phyloP scores from a whole-genome alignment of 2,888 invertebrate genomes.

The Chloroclystis v-ata region DNA sequence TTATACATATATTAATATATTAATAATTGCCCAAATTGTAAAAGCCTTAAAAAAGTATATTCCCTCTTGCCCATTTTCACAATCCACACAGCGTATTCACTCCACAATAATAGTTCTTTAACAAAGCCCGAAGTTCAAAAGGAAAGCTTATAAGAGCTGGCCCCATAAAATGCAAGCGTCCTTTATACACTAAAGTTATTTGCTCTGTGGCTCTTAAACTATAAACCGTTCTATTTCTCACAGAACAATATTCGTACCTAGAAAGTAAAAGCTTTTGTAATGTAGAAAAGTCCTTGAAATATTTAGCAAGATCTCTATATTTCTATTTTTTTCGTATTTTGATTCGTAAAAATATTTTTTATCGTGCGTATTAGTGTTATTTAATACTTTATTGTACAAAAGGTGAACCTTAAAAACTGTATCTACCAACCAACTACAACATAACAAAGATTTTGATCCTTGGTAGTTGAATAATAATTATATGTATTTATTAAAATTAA shows the following conservation, averaged over 20 bases:
- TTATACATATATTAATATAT: too few relatives aligned
- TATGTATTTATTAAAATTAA: too few relatives aligned
- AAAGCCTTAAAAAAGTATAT: not conserved
- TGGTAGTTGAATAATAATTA: too few relatives aligned
- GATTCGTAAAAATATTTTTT: too few relatives aligned
- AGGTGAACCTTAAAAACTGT: too few relatives aligned
- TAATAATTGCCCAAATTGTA: too few relatives aligned
- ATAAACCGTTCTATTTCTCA: conserved; percentile 19
- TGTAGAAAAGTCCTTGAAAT: conserved; percentile 35
- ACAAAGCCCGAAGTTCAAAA: conserved; percentile 13
- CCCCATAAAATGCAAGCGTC: conserved; percentile 11
- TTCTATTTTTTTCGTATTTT: too few relatives aligned
- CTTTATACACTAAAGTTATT: conserved; percentile 20
- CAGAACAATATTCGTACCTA: conserved; percentile 21
- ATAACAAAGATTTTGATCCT: too few relatives aligned
- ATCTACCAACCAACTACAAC: too few relatives aligned
- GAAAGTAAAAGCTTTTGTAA: conserved; percentile 21
- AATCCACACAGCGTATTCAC: not conserved
- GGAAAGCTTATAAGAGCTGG: conserved; percentile 8
- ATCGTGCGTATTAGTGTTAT: too few relatives aligned
- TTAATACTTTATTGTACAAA: too few relatives aligned
- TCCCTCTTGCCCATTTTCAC: not conserved
- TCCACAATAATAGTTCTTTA: conserved; percentile 1
- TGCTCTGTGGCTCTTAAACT: conserved; percentile 18
- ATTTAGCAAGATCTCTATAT: too few relatives aligned